Percentiles rank a stretch among this genome's conserved stretches.
Evolutionary conservation across 1,140 invertebrate species (phyloP).

Genomic region (Caenorhabditis remanei): DNA sequence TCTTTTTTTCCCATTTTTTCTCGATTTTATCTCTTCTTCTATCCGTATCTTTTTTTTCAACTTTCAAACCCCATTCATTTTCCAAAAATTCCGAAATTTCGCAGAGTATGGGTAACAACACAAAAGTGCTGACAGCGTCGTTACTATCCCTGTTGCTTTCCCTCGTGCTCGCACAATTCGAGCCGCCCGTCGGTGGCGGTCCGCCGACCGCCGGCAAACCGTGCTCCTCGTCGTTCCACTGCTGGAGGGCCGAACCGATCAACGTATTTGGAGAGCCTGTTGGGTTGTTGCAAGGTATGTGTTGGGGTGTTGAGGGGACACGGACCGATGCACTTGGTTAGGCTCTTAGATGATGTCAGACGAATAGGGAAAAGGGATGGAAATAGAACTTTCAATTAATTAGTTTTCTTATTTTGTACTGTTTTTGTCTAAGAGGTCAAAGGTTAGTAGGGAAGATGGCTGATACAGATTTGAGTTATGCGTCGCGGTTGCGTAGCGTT

Average conservation of each 20-base stretch:
- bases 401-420: too few relatives aligned
- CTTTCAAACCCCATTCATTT: neutral
- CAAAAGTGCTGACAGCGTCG: conserved; percentile 15
- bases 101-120: conserved; percentile 58
- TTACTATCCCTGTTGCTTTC: conserved; percentile 37
- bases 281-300: conserved; percentile 7
- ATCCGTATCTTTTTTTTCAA: neutral
- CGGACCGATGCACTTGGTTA: neutral
- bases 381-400: neutral
- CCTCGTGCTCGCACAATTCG: conserved; percentile 17
- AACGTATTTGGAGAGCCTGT: conserved; percentile 55
- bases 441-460: too few relatives aligned
- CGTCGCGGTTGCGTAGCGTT: too few relatives aligned
- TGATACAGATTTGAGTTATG: too few relatives aligned
- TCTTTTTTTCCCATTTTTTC: neutral
- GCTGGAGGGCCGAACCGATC: conserved; percentile 58
- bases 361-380: neutral
- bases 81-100: conserved; percentile 13
- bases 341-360: conserved; percentile 16
- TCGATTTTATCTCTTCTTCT: neutral
- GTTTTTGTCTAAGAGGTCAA: too few relatives aligned
- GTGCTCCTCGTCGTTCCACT: conserved; percentile 56
- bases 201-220: conserved; percentile 36
- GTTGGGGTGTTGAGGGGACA: neutral
- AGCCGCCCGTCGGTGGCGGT: neutral